Base-by-base conservation (phyloP, 2,888 invertebrate genomes). In the Pyrocoelia pectoralis region DNA sequence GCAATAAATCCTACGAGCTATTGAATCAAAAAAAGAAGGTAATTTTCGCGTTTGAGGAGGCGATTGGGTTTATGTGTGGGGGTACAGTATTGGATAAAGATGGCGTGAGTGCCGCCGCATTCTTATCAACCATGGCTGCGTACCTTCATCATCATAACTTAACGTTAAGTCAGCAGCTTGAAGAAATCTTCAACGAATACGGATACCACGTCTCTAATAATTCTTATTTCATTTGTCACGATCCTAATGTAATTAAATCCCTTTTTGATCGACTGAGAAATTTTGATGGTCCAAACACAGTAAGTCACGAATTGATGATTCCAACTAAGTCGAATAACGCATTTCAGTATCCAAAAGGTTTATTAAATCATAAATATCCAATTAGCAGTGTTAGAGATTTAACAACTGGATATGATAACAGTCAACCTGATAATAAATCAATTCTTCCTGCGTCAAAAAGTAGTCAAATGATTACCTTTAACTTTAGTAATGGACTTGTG, bases 41-140 rank as follows among this genome's bases (percentile, higher is more conserved):
- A 0, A 79, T 99, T 55, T 96, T 98, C 81, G 97, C 97, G 0
- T 99, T 93, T 81, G 99, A 99, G 79, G 99, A 99, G 82, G 98
- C 98, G 0, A 98, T 99, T 76, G 99, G 98, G 0, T 98, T 94
- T 78, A 98, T 99, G 98, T 93, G 94, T 77, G 91, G 92, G n/a
- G 85, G 88, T 1, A 83, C 83, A 3, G 95, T 98, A 2, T 84
- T 97, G 2, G 99, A 99, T 79, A 99, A 99, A 79, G 99, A 99
- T 82, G 99, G 99, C 0, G 87, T 99, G 1, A 92, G 92, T 29
- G 97, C 98, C 0, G 95, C 94, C 0, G 90, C 90, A 12, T 87
- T 90, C 54, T 82, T 91, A 56, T 90, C 92, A 4, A 92, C 95
- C 74, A 83, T 95, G 84, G 87, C 88, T 2, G 85, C 88, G 0